Base-by-base conservation (phyloP, 1,140 invertebrate species). In the Zaprionus tsacasi region DNA sequence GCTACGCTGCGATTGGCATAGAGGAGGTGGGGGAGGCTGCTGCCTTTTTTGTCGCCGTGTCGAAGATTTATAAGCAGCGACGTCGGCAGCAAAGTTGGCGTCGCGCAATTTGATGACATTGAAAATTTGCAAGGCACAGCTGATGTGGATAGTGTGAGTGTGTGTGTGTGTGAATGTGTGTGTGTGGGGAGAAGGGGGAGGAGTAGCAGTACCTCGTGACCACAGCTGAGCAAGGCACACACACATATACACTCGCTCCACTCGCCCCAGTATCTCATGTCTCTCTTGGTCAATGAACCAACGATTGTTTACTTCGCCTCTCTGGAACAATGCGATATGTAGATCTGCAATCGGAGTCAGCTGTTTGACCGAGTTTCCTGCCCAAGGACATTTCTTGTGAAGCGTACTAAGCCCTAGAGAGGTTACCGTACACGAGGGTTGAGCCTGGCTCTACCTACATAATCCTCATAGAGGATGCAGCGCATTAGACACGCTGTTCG, bases 101-200 rank as follows among this genome's bases (percentile, higher is more conserved):
- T 70, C 78, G 82, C 70, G 35, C 82, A 89, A 81, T 89, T 89
- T 88, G 85, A 86, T 88, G 85, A 88, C 85, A 88, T 88, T 88
- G 85, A 88, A 88, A 88, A 88, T 89, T 89, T 88, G 85, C 83
- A 88, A 80, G 80, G 80, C 80, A 74, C 68, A 71, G 81, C 60
- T 74, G 81, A 60, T 55, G 61, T 25, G 45, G n/a, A 38, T 52
- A 7, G 21, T 36, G 21, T 36, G 38, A 15, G 40, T 8, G n/a
- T 15, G 40, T 45, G 40, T 15, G n/a, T 45, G 40, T 45, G n/a
- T 15, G n/a, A 15, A n/a, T 45, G n/a, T 35, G n/a, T 45, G 40
- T 45, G 40, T 15, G n/a, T 45, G 40, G 7, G 40, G n/a, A n/a
- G n/a, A n/a, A n/a, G 1, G 33, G 33, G 33, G 6, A 35, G 10